Percentiles rank a stretch among this genome's conserved stretches.
phyloP scores from a whole-genome alignment of 2,888 invertebrate genomes.

The Harpalus rubripes region DNA sequence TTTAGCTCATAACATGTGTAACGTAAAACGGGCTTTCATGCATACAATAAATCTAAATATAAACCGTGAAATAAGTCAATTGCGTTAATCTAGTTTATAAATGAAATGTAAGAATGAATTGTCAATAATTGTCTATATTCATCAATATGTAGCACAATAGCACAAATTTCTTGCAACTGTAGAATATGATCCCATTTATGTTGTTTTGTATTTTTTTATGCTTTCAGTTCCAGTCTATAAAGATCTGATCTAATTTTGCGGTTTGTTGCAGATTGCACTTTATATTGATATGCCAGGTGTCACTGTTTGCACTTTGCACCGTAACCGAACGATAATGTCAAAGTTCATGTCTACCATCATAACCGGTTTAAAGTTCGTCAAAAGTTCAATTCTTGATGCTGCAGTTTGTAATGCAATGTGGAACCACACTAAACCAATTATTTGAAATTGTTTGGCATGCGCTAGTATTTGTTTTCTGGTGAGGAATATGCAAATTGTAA shows the following conservation, averaged over 20 bases:
- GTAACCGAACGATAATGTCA: constrained; percentile 12
- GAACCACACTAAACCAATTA: constrained; percentile 24
- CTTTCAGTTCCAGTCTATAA: not conserved
- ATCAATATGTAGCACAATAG: not conserved
- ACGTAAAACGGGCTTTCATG: not conserved
- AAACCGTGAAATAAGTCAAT: not conserved
- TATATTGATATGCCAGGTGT: constrained; percentile 17
- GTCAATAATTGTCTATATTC: not conserved
- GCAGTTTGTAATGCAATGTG: constrained; percentile 6
- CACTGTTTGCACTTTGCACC: not conserved
- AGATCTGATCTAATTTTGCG: constrained; percentile 25
- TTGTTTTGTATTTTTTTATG: not conserved
- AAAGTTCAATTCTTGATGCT: constrained; percentile 10
- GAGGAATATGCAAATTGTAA: constrained; percentile 5
- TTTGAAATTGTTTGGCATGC: constrained; percentile 24
- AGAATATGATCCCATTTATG: not conserved
- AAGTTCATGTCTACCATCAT: constrained; percentile 36
- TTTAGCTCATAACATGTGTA: not conserved
- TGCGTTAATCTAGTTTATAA: not conserved
- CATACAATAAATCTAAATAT: not conserved
- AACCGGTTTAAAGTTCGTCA: constrained; percentile 17
- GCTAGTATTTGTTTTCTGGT: not conserved
- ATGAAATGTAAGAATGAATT: not conserved
- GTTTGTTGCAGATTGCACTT: constrained; percentile 1
- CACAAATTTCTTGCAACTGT: not conserved